phyloP scores from a whole-genome alignment of 2,888 invertebrate genomes.

The Platynereis dumerilii region DNA sequence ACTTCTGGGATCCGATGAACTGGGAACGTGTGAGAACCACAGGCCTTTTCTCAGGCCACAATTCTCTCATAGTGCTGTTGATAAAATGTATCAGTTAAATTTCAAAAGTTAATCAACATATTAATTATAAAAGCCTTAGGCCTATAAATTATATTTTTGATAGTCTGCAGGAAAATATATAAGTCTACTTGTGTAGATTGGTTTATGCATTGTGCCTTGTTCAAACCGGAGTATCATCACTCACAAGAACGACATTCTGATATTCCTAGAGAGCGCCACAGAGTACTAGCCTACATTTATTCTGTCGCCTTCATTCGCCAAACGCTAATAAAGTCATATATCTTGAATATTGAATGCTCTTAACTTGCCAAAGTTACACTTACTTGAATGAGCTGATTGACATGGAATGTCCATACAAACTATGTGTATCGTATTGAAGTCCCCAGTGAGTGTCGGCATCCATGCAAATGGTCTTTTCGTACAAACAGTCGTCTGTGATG shows the following conservation, averaged over 20 bases:
- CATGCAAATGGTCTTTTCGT: slow-evolving; percentile 81
- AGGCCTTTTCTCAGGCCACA: slow-evolving; percentile 44
- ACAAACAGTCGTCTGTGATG: slow-evolving; percentile 32
- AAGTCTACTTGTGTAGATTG: no score
- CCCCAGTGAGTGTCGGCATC: slow-evolving; percentile 75
- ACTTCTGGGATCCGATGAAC: slow-evolving; percentile 77
- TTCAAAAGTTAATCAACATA: neutral
- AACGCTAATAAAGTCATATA: no score
- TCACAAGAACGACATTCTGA: no score
- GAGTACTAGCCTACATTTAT: no score
- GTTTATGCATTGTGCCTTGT: no score
- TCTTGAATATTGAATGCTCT: no score
- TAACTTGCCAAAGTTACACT: slow-evolving; percentile 22
- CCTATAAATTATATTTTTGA: neutral
- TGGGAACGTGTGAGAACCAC: slow-evolving; percentile 78
- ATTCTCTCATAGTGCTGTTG: slow-evolving; percentile 29
- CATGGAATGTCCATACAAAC: slow-evolving; percentile 68
- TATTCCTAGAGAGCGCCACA: no score
- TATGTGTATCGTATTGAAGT: slow-evolving; percentile 59
- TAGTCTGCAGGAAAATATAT: no score
- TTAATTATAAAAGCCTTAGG: neutral
- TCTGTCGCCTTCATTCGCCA: no score
- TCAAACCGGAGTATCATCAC: no score
- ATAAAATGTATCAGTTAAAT: no score
- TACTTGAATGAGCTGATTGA: slow-evolving; percentile 53